Base-by-base conservation (phyloP, 2,888 invertebrate species). In the Coleophora deauratella region DNA sequence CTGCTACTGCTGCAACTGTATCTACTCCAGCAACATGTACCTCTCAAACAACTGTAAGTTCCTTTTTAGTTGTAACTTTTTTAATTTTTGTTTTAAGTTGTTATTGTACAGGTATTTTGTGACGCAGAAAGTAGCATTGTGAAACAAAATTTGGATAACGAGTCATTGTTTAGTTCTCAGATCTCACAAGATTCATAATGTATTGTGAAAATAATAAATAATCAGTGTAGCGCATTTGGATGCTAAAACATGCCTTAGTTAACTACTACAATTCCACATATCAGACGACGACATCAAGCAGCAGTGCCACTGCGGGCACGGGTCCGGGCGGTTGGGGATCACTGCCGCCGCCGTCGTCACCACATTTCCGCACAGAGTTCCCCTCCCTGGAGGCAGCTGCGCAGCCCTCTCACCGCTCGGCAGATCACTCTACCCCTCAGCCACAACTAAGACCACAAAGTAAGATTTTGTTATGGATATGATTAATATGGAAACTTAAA, bases 331-430 rank as follows among this genome's bases (percentile, higher is more conserved):
- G 86, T 52, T 86, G 86, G 86, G 86, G 76, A 48, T 61, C 84
- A 9, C 78, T 88, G 40, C 90, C 90, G 37, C 90, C 89, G 31
- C 87, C 92, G 47, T 92, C 93, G 60, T 93, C 95, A 76, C 94
- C 95, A 59, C 94, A 94, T 81, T 97, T 96, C 88, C 96, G 96
- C 86, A 95, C 96, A 91, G 98, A 98, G 88, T 98, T 98, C 88
- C 98, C 98, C 69, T 95, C 94, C 71, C 75, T 90, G 61, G 89
- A 88, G 72, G 88, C 89, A 56, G 82, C 88, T 63, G 87, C 86
- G 49, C 93, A 93, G 86, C 93, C 93, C 64, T 72, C 80, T 55
- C 84, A 82, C 62, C 78, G 85, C 52, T 64, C 75, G 53, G 55
- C 75, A 64, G 82, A 82, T 47, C 80, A 79, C 66, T 57, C 72